Conservation (phyloP, 2,888 invertebrate genomes). For the Patella caerulea region DNA sequence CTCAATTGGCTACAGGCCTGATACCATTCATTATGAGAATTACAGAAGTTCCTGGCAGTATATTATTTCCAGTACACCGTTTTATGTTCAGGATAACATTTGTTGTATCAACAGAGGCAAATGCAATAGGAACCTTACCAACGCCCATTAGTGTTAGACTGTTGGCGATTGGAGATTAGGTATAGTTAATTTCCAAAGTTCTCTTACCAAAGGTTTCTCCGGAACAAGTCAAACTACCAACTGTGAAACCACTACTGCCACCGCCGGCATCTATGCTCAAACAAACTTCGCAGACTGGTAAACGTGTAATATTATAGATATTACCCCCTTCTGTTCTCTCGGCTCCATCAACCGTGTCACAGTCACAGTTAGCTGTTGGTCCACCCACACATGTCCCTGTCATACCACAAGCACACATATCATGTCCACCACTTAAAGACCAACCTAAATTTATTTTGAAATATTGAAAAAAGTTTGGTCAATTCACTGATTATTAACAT, state of each 20-base stretch:
- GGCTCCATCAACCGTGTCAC: constrained; percentile 43
- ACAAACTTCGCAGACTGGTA: constrained; percentile 37
- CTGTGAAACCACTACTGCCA: background rate
- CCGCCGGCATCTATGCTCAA: background rate
- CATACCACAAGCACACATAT: constrained; percentile 52
- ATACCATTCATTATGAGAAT: too few species aligned
- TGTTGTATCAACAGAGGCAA: too few species aligned
- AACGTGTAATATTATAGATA: constrained; percentile 28
- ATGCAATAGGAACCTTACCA: too few species aligned
- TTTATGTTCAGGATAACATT: too few species aligned
- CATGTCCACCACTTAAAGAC: constrained; percentile 40
- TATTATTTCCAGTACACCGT: too few species aligned
- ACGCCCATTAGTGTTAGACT: too few species aligned
- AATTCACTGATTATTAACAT: too few species aligned
- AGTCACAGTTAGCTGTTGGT: constrained; percentile 43
- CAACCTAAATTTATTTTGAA: constrained; percentile 34
- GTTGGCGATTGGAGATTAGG: too few species aligned
- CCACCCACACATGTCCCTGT: constrained; percentile 44
- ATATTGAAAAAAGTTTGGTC: too few species aligned
- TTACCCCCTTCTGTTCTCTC: constrained; percentile 28
- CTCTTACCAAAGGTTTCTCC: background rate
- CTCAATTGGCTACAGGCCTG: too few species aligned
- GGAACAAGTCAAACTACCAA: background rate
- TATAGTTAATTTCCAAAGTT: too few species aligned
- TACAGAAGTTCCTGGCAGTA: too few species aligned